Evolutionary conservation across 1,140 invertebrate species (phyloP).

Genomic region (Drosophila sulfurigaster): DNA sequence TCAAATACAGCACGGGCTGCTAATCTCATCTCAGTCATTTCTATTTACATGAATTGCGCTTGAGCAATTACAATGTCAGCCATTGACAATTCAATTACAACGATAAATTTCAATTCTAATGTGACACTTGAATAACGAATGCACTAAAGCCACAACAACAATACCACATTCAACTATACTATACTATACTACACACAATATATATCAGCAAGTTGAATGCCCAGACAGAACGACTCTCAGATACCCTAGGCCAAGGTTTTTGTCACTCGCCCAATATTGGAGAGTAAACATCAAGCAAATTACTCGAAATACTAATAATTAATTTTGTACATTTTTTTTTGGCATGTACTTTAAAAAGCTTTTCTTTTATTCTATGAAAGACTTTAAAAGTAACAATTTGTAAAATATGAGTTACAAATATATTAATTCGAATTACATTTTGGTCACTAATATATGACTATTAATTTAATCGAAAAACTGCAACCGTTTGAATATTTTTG

Average conservation of each 20-base stretch:
- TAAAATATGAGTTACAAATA: too few species aligned
- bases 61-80: conserved; percentile 54
- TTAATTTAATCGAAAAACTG: too few species aligned
- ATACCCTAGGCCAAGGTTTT: conserved; percentile 18
- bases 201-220: background rate
- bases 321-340: too few species aligned
- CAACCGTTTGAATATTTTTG: too few species aligned
- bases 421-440: too few species aligned
- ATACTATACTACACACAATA: too few species aligned
- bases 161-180: background rate
- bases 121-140: conserved; percentile 54
- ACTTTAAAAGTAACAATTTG: too few species aligned
- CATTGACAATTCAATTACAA: conserved; percentile 58
- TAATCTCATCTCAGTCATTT: conserved; percentile 43
- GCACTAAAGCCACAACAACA: conserved; percentile 23
- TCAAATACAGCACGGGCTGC: background rate
- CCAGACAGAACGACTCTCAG: conserved; percentile 11
- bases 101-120: conserved; percentile 58
- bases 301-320: too few species aligned
- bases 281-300: too few species aligned
- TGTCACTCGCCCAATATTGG: background rate
- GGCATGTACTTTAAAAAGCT: too few species aligned
- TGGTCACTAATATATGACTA: too few species aligned
- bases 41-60: conserved; percentile 54
- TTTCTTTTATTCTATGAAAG: too few species aligned